Conservation (phyloP, 1,140 invertebrate species). For the Atopsyche davidsoni region DNA sequence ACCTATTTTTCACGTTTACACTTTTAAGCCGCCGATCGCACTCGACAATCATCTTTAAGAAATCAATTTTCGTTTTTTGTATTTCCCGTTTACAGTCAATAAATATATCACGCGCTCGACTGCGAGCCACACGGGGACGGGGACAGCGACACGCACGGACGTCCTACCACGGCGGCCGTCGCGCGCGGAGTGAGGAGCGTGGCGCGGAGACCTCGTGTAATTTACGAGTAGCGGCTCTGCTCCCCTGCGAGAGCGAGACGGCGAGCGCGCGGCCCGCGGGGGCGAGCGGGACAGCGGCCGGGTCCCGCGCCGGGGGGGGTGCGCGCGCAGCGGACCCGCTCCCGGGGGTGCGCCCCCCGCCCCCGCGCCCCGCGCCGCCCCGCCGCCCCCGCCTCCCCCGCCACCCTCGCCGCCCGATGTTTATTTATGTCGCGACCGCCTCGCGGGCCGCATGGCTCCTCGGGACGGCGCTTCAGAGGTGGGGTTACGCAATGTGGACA, state of each 20-base stretch:
- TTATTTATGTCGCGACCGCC: slow-evolving; percentile 25
- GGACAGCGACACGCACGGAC: slow-evolving; percentile 21
- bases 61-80: slow-evolving; percentile 23
- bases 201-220: slow-evolving; percentile 35
- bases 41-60: slow-evolving; percentile 28
- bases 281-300: slow-evolving; percentile 36
- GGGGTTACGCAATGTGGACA: too few species aligned
- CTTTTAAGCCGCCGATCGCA: slow-evolving; percentile 25
- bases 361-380: background rate
- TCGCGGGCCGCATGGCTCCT: too few species aligned
- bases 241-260: slow-evolving; percentile 11
- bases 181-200: slow-evolving; percentile 46
- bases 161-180: slow-evolving; percentile 44
- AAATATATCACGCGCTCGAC: slow-evolving; percentile 7
- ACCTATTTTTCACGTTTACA: slow-evolving; percentile 19
- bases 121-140: slow-evolving; percentile 3
- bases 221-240: slow-evolving; percentile 40
- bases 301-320: slow-evolving; percentile 37
- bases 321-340: background rate
- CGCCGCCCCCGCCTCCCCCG: background rate
- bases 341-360: slow-evolving; percentile 3
- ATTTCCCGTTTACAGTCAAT: slow-evolving; percentile 4
- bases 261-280: slow-evolving; percentile 25
- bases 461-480: too few species aligned
- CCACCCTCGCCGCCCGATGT: slow-evolving; percentile 18